Conservation (phyloP, 2,888 invertebrate genomes). For the Drosophila nr. perissopoda region DNA sequence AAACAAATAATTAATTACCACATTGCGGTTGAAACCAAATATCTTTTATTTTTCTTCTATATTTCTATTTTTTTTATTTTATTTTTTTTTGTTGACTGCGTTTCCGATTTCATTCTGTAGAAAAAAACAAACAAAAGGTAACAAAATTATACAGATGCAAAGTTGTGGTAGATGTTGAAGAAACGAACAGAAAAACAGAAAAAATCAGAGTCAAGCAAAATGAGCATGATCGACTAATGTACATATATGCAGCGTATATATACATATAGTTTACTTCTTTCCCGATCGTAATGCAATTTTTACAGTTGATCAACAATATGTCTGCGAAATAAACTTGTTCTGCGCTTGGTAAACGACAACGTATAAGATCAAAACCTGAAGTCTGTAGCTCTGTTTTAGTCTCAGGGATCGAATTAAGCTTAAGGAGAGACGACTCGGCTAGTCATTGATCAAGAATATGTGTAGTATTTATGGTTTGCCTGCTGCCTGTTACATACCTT, state of each 20-base stretch:
- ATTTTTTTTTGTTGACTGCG: not conserved
- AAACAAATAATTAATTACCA: constrained; percentile 55
- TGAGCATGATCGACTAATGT: not conserved
- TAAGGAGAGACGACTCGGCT: not conserved
- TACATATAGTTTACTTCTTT: not conserved
- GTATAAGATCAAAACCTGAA: not conserved
- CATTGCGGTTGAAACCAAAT: constrained; percentile 37
- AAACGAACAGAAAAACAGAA: constrained; percentile 3
- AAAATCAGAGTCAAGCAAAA: not conserved
- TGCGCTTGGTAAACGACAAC: not conserved
- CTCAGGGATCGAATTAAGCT: not conserved
- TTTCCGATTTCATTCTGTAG: constrained; percentile 22
- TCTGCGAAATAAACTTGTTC: not conserved
- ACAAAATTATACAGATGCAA: constrained; percentile 42
- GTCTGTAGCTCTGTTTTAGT: not conserved
- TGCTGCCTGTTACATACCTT: not conserved
- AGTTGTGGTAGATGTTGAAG: constrained; percentile 15
- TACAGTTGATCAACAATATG: not conserved
- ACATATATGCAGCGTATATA: not conserved
- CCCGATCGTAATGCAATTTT: not conserved
- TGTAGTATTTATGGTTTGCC: not conserved
- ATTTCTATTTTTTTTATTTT: not conserved
- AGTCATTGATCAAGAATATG: not conserved
- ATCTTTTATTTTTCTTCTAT: not conserved
- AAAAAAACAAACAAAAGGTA: constrained; percentile 8